Percentiles rank a stretch among this genome's conserved stretches.
Conservation (phyloP, 2,888 invertebrate genomes). For the Ectemnius continuus region DNA sequence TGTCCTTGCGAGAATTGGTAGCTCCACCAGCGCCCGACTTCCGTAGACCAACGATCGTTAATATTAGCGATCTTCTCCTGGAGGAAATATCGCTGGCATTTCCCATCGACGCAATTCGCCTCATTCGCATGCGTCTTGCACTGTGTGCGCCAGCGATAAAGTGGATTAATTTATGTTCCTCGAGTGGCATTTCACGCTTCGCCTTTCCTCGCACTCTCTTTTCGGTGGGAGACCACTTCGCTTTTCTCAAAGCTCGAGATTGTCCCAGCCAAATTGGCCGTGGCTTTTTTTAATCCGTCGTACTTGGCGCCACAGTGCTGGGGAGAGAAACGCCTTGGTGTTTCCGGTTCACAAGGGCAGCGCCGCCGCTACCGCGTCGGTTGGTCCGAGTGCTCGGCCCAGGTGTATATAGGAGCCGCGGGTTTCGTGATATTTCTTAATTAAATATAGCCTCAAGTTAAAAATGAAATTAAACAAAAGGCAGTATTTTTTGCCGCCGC, state of each 20-base stretch:
- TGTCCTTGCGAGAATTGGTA: conserved; percentile 64
- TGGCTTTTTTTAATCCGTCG: conserved; percentile 60
- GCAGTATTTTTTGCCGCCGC: conserved; percentile 60
- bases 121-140: neutral
- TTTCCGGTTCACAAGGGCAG: conserved; percentile 16
- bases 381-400: conserved; percentile 8
- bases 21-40: conserved; percentile 34
- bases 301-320: conserved; percentile 36
- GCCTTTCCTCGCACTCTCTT: neutral
- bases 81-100: too few species aligned
- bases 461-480: conserved; percentile 74
- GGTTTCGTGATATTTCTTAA: conserved; percentile 72
- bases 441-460: conserved; percentile 72
- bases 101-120: neutral
- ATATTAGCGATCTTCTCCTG: too few species aligned
- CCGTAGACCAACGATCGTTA: conserved; percentile 4
- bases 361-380: conserved; percentile 23
- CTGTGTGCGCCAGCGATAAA: neutral
- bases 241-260: conserved; percentile 44
- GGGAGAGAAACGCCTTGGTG: conserved; percentile 17
- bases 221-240: neutral
- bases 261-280: conserved; percentile 54
- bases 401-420: conserved; percentile 30
- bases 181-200: neutral
- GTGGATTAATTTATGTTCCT: neutral